A percentile compares a stretch with the other conserved stretches of the same genome.
Conservation (phyloP, 2,888 invertebrate species). For the Athalia circularis region DNA sequence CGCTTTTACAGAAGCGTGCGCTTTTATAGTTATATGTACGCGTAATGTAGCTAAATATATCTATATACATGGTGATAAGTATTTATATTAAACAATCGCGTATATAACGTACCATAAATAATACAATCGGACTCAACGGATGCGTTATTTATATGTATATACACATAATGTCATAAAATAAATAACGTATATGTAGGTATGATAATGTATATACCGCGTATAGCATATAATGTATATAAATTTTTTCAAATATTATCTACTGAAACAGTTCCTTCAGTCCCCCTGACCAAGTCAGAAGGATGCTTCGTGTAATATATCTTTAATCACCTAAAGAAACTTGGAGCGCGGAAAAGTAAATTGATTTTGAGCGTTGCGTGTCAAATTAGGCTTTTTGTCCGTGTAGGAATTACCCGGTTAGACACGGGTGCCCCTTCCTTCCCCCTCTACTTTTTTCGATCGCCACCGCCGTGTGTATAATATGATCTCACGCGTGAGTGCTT, state of each 20-base stretch:
- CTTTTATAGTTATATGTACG: too few species aligned
- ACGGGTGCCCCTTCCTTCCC: conserved; percentile 16
- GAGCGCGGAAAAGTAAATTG: conserved; percentile 45
- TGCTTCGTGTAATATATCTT: conserved; percentile 26
- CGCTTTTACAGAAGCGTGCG: too few species aligned
- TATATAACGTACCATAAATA: not conserved
- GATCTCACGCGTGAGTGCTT: too few species aligned
- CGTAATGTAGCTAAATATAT: too few species aligned
- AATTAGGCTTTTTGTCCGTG: conserved; percentile 44
- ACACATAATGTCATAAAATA: not conserved
- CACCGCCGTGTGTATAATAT: too few species aligned
- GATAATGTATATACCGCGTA: not conserved
- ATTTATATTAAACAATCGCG: not conserved
- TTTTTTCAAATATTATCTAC: too few species aligned
- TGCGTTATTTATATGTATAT: conserved; percentile 17
- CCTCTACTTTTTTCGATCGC: not conserved
- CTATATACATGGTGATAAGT: too few species aligned
- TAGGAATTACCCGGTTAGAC: conserved; percentile 45
- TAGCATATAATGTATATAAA: not conserved
- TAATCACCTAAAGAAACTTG: conserved; percentile 33
- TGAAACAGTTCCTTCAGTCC: not conserved
- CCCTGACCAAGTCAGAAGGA: not conserved
- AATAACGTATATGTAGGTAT: not conserved
- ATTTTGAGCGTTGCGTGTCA: conserved; percentile 46
- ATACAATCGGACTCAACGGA: conserved; percentile 7